Evolutionary conservation across 1,140 invertebrate genomes (phyloP), one percentile per base, ranked within the genome.

Genomic region (Drosophila kepulauana): DNA sequence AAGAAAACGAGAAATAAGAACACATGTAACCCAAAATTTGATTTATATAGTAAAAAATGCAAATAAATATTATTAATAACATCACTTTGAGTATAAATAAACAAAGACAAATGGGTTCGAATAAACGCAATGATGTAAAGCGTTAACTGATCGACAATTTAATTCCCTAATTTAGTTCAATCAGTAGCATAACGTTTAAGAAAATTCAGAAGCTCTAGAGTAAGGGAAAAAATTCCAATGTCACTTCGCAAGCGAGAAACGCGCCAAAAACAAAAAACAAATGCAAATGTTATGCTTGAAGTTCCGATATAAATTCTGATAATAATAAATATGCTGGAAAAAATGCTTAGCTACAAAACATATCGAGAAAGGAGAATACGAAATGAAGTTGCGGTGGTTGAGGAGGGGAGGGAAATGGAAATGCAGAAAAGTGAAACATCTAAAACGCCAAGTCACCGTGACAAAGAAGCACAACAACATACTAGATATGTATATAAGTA

Each of bases 1-100:
- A 10, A 43, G 13, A n/a, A 59, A 46, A 59, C 75, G 67, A 82
- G 58, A 78, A 80, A 88, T 72, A 68, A 88, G 84, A 89, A 81
- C 86, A 75, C 67, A 81, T 88, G 84, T 88, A 88, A 84, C 75
- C 63, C 63, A 61, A 63, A 78, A 72, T 79, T 88, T 88, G 85
- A 84, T 88, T 88, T 84, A 88, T 84, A 71, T 79, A 81, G 66
- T 85, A 68, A 79, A 54, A 70, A 72, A 89, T 72, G 66, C 66
- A 81, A 74, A 85, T 84, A 84, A 88, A 84, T 88, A 78, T 85
- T 78, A 82, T 72, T 80, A 75, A 78, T 71, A 81, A 84, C 72
- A 67, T 77, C 57, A 76, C 57, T 52, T 61, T 79, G 68, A 66
- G 33, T 54, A 41, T 57, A 46, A 61, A 65, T n/a, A 16, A 74